Evolutionary conservation across 2,113 vertebrate genomes (phyloP).

Genomic region (Aplodontia rufa): DNA sequence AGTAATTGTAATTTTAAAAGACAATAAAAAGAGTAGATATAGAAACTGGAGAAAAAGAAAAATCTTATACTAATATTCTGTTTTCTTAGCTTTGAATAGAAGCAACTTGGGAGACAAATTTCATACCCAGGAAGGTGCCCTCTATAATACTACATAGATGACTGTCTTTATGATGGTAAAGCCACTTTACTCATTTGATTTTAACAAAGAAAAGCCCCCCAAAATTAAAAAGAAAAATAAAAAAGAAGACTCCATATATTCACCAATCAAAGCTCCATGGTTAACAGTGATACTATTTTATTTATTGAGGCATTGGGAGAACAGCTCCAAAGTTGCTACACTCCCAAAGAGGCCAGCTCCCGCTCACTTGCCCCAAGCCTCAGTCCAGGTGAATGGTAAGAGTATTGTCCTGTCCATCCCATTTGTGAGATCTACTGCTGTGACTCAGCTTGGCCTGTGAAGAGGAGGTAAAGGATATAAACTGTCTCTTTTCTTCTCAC

Average conservation of each 20-base stretch:
- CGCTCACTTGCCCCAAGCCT: not conserved
- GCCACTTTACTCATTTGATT: not conserved
- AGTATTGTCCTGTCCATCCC: not conserved
- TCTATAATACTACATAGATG: not conserved
- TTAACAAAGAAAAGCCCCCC: not conserved
- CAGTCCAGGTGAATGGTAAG: not conserved
- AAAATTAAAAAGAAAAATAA: no score
- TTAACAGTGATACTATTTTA: not conserved
- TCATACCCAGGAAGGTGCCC: not conserved
- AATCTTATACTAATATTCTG: not conserved
- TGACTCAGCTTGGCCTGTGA: not conserved
- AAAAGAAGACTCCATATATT: not conserved
- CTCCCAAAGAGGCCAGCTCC: not conserved
- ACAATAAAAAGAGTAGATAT: no score
- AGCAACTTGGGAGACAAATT: not conserved
- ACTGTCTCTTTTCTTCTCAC: not conserved
- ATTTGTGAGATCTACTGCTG: not conserved
- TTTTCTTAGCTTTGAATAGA: not conserved
- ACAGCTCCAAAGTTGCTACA: not conserved
- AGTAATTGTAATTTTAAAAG: no score
- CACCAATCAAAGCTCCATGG: not conserved
- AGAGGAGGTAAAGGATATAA: not conserved
- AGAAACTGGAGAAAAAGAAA: not conserved
- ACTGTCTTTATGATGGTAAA: not conserved
- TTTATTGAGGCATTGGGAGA: not conserved